phyloP scores from a whole-genome alignment of 2,113 vertebrate species.

The Hydrolagus affinis region DNA sequence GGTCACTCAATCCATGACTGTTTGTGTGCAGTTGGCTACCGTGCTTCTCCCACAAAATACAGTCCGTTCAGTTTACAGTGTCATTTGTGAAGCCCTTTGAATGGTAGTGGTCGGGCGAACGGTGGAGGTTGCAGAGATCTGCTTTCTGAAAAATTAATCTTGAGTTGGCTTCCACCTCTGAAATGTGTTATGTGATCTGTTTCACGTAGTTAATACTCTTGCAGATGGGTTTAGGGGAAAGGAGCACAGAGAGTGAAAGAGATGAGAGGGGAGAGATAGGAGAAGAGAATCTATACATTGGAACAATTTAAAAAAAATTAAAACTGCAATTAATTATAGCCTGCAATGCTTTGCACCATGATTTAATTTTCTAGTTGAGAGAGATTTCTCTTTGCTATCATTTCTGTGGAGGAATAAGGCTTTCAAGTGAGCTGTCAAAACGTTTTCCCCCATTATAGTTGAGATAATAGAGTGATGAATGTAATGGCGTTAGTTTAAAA shows the following conservation, averaged over 20 bases:
- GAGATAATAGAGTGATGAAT: background rate
- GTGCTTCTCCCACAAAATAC: no score
- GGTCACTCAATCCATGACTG: no score
- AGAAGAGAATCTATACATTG: background rate
- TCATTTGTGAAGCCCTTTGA: no score
- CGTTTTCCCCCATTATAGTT: background rate
- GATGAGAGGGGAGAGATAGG: no score
- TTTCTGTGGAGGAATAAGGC: background rate
- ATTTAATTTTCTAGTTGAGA: background rate
- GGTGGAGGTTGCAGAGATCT: background rate
- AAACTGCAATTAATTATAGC: background rate
- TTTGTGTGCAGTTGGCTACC: no score
- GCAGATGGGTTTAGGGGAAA: background rate
- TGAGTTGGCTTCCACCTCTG: background rate
- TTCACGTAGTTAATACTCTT: background rate
- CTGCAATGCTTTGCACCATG: background rate
- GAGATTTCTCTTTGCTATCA: background rate
- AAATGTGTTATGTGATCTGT: background rate
- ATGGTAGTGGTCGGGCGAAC: background rate
- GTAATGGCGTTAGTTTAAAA: background rate
- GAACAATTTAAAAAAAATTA: background rate
- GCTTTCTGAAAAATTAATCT: background rate
- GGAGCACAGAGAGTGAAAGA: background rate
- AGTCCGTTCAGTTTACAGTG: no score
- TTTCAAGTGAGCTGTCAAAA: background rate